Percentiles rank a stretch among this genome's conserved stretches.
These are phyloP conservation scores for Sciaenops ocellatus DNA, from an alignment of 2,797 vertebrate species.

Conservation along the genomic window DNA sequence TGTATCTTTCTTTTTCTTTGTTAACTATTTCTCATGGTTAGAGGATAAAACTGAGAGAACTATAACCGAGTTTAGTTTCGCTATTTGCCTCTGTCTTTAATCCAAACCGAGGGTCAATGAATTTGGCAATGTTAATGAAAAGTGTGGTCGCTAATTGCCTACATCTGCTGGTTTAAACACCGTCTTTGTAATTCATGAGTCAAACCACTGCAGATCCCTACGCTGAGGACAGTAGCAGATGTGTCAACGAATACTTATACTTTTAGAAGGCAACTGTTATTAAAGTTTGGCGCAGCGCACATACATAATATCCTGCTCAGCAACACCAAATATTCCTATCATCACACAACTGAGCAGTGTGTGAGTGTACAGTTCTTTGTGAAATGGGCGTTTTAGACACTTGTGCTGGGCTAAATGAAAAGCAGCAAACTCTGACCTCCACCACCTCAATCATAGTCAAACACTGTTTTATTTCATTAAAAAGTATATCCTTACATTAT, in stretches of 20 bases:
- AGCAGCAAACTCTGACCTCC: neutral
- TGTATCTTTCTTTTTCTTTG: conserved; percentile 39
- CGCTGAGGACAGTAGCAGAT: conserved; percentile 19
- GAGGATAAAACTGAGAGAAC: neutral
- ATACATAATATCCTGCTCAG: neutral
- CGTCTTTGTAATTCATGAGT: conserved; percentile 33
- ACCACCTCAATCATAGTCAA: neutral
- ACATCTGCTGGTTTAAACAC: conserved; percentile 68
- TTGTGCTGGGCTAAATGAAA: neutral
- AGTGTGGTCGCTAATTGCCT: conserved; percentile 63
- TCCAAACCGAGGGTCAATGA: conserved; percentile 9
- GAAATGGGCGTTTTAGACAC: neutral
- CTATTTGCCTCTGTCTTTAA: neutral
- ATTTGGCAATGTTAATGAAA: conserved; percentile 8
- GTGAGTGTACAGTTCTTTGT: neutral
- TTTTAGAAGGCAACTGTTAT: neutral
- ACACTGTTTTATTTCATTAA: neutral
- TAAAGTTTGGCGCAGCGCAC: neutral
- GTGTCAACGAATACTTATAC: conserved; percentile 14
- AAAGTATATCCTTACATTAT: neutral
- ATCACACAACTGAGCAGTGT: neutral
- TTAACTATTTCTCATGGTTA: neutral
- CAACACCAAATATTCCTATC: neutral
- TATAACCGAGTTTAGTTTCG: neutral
- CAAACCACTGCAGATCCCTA: conserved; percentile 24